A percentile compares a stretch with the other conserved stretches of the same genome.
These are phyloP conservation scores for Nyctibius bracteatus DNA, from an alignment of 2,113 vertebrate species.

Conservation along the genomic window DNA sequence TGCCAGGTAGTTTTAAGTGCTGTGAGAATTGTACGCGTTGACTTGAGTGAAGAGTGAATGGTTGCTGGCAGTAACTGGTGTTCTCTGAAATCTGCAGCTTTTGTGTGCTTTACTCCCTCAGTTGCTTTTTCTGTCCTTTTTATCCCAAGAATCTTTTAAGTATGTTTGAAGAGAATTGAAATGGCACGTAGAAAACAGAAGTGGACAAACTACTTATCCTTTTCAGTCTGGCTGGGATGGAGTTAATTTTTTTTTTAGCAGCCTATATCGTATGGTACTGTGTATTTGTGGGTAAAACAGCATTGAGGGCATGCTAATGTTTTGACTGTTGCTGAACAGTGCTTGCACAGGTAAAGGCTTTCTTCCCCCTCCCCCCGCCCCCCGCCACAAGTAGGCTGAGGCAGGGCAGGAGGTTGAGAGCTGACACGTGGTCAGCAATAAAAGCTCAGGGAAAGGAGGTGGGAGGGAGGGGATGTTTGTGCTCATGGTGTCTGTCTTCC, in stretches of 20 bases:
- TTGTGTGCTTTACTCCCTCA: background rate
- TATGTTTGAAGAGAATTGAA: background rate
- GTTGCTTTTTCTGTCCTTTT: background rate
- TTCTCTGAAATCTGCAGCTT: background rate
- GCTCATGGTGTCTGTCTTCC: background rate
- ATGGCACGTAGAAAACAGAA: background rate
- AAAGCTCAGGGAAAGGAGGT: background rate
- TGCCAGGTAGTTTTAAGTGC: background rate
- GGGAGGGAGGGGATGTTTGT: background rate
- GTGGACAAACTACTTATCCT: background rate
- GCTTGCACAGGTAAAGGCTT: background rate
- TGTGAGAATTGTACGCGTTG: background rate
- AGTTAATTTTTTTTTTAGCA: background rate
- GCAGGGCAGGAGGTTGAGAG: background rate
- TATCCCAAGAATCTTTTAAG: background rate
- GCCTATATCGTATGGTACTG: background rate
- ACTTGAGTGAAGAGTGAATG: background rate
- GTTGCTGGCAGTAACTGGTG: background rate
- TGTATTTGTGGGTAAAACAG: background rate
- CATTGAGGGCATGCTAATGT: background rate
- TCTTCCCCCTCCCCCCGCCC: background rate
- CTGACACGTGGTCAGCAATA: background rate
- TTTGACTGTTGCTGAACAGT: background rate
- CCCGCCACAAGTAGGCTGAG: fast-evolving
- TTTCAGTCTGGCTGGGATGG: background rate